Conservation (phyloP, 1,140 invertebrate species). For the Meteorus sp. region DNA sequence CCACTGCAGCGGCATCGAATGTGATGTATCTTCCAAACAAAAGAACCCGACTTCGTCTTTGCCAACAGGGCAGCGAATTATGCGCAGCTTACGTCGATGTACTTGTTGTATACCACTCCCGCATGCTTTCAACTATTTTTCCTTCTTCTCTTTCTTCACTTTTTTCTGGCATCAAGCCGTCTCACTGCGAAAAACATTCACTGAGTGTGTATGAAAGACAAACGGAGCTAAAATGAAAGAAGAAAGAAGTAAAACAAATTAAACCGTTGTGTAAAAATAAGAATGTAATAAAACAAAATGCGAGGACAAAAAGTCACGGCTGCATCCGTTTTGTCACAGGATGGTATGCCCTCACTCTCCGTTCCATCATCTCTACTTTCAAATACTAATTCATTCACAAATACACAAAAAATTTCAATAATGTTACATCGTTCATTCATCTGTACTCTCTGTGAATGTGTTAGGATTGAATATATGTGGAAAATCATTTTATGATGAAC, state of each 20-base stretch:
- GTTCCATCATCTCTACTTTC: neutral
- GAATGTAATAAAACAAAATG: constrained; percentile 18
- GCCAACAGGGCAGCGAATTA: neutral
- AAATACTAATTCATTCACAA: neutral
- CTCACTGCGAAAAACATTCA: no score
- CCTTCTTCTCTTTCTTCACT: no score
- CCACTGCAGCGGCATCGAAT: no score
- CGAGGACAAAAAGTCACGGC: constrained; percentile 26
- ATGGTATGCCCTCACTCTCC: neutral
- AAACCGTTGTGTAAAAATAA: constrained; percentile 16
- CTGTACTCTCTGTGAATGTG: neutral
- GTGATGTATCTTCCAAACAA: no score
- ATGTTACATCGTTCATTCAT: neutral
- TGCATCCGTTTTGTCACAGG: constrained; percentile 28
- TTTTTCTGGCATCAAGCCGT: constrained; percentile 15
- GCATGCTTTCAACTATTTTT: constrained; percentile 36
- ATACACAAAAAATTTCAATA: no score
- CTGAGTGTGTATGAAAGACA: no score
- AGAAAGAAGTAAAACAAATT: constrained; percentile 6
- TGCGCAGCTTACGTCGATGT: constrained; percentile 1
- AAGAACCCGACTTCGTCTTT: neutral
- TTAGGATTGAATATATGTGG: neutral
- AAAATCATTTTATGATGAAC: no score
- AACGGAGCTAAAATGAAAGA: constrained; percentile 3
- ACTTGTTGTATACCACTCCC: constrained; percentile 30